Evolutionary conservation across 53 echinoderm and acorn worm genomes (phyloP).

Genomic region (Pentamera pediparva): DNA sequence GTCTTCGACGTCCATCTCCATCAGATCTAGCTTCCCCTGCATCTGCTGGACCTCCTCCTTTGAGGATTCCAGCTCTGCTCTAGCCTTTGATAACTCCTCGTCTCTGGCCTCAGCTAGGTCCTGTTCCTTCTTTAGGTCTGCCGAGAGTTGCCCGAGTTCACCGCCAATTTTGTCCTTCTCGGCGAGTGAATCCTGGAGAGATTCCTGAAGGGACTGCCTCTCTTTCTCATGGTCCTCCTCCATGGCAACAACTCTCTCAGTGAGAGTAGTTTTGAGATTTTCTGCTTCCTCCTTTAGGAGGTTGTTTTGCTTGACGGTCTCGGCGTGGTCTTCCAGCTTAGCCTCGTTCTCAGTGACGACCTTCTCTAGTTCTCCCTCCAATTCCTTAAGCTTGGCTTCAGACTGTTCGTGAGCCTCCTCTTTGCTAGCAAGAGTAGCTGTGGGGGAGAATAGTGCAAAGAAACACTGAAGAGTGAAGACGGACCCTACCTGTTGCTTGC

Average conservation of each 20-base stretch:
- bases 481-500: too few relatives aligned
- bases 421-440: too few relatives aligned
- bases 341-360: background rate
- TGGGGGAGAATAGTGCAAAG: too few relatives aligned
- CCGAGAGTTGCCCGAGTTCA: background rate
- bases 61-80: constrained; percentile 25
- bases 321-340: constrained; percentile 31
- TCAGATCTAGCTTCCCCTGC: constrained; percentile 60
- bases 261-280: constrained; percentile 8
- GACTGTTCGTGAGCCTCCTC: background rate
- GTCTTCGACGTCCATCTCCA: constrained; percentile 86
- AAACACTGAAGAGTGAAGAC: too few relatives aligned
- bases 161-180: constrained; percentile 19
- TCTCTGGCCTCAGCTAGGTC: constrained; percentile 47
- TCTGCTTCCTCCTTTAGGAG: constrained; percentile 34
- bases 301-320: constrained; percentile 28
- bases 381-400: constrained; percentile 15
- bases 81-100: constrained; percentile 43
- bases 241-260: background rate
- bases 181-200: constrained; percentile 8
- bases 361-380: constrained; percentile 30
- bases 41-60: constrained; percentile 59
- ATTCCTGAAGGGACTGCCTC: background rate
- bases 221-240: constrained; percentile 1
- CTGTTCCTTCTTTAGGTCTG: constrained; percentile 44